Evolutionary conservation across 2,113 vertebrate species (phyloP).

Genomic region (Entosphenus tridentatus): DNA sequence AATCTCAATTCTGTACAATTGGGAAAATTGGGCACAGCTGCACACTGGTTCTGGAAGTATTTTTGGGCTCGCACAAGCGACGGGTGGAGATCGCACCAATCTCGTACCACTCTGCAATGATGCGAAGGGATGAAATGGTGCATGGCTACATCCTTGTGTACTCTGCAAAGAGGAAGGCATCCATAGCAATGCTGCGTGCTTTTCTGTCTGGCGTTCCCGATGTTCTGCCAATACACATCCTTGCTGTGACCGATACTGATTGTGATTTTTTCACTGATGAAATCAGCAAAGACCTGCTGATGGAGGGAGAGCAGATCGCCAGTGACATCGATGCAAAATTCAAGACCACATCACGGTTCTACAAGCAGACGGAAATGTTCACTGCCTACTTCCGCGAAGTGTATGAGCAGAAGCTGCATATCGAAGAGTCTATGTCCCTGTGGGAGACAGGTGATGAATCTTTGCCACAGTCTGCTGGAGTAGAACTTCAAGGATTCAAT

Average conservation of each 20-base stretch:
- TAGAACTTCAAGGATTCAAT: constrained; percentile 53
- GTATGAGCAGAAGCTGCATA: constrained; percentile 67
- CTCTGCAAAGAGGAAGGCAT: constrained; percentile 79
- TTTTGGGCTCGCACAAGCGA: constrained; percentile 68
- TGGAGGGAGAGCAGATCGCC: constrained; percentile 91
- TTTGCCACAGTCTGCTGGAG: constrained; percentile 65
- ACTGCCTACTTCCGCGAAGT: constrained; percentile 90
- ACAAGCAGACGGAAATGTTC: constrained; percentile 84
- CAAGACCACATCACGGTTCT: constrained; percentile 89
- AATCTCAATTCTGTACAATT: constrained; percentile 80
- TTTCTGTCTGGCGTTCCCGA: constrained; percentile 91
- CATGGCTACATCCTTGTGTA: constrained; percentile 97
- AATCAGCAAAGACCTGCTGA: constrained; percentile 90
- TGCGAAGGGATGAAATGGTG: constrained; percentile 85
- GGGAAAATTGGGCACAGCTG: constrained; percentile 81
- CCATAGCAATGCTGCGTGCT: constrained; percentile 87
- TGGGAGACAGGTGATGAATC: constrained; percentile 44
- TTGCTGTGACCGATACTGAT: constrained; percentile 92
- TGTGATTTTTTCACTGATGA: constrained; percentile 96
- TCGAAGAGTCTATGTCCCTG: constrained; percentile 38
- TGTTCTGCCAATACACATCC: constrained; percentile 85
- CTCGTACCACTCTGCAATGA: constrained; percentile 83
- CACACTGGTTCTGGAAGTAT: constrained; percentile 84
- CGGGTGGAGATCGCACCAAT: constrained; percentile 83
- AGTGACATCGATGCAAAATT: constrained; percentile 90